Evolutionary conservation across 2,113 vertebrate genomes (phyloP), one percentile per base, ranked within the genome.

Genomic region (Falco punctatus): DNA sequence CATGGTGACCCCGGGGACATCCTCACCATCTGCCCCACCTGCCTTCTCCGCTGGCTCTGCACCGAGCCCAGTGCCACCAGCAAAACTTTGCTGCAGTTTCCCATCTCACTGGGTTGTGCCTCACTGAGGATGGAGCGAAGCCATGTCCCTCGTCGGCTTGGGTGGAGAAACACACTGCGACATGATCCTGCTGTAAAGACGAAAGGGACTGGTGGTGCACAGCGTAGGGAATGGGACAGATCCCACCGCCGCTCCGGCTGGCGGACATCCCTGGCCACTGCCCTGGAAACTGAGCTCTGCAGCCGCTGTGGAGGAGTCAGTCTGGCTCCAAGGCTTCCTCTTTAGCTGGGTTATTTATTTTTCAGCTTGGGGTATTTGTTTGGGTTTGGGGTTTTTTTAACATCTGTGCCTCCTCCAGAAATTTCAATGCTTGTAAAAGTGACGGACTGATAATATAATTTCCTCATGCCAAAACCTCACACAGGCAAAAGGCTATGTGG

Each of bases 391-490:
- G 28, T 30, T 84, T 82, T 93, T 90, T 95, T 75, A 82, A 79
- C 93, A 94, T 87, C 87, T 92, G 81, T 54, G 84, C 52, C 94
- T 93, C 58, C 88, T 87, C 82, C 57, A 26, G 94, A 54, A 81
- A 95, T 93, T 83, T 95, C 66, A 87, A 9, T 11, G 77, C 52
- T 87, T 86, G 62, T 82, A 85, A 85, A 92, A 96, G 67, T 62
- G 78, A 86, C 21, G 9, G 61, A 74, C 69, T 91, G 90, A 75
- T 88, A 94, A 88, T 44, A 32, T 40, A 14, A 86, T 58, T 84
- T 90, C 15, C 28, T 86, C 27, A 22, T 61, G 93, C 77, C 91
- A 96, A 90, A 94, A 73, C 64, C 54, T 58, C 51, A 35, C 7
- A 32, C 73, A 58, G 66, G 66, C 84, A 86, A 82, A 92, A 85